Percentiles rank a stretch among this genome's conserved stretches.
Evolutionary conservation across 1,140 invertebrate species (phyloP).

Genomic region (Drosophila seguyi): DNA sequence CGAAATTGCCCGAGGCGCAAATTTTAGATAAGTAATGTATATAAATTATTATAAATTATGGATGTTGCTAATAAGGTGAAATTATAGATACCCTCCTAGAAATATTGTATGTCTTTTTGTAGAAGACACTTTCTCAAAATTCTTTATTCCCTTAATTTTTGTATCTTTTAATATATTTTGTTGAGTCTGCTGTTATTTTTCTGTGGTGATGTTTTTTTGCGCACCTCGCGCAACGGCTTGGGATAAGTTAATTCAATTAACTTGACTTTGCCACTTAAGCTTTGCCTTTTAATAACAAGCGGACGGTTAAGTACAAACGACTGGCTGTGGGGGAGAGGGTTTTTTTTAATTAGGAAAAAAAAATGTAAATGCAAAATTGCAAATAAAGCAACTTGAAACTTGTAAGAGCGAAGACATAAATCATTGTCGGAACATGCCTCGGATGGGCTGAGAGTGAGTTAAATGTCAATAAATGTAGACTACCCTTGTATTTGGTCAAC

Average conservation of each 20-base stretch:
- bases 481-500: constrained; percentile 24
- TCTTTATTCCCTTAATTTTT: constrained; percentile 36
- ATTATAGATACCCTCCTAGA: not conserved
- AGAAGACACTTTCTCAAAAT: constrained; percentile 67
- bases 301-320: constrained; percentile 68
- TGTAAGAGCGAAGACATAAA: constrained; percentile 49
- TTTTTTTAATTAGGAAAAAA: constrained; percentile 28
- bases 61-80: not conserved
- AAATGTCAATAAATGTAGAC: constrained; percentile 72
- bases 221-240: constrained; percentile 52
- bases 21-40: too few species aligned
- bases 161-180: constrained; percentile 30
- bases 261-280: constrained; percentile 82
- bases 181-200: constrained; percentile 19
- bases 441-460: constrained; percentile 48
- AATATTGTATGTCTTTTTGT: constrained; percentile 69
- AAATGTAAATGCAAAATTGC: constrained; percentile 12
- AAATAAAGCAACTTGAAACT: constrained; percentile 52
- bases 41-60: too few species aligned
- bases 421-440: constrained; percentile 28
- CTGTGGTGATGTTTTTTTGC: constrained; percentile 54
- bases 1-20: too few species aligned
- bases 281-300: constrained; percentile 81
- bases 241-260: constrained; percentile 78
- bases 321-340: not conserved